Base-by-base conservation (phyloP, 1,140 invertebrate species). In the Polypedilum pembai region DNA sequence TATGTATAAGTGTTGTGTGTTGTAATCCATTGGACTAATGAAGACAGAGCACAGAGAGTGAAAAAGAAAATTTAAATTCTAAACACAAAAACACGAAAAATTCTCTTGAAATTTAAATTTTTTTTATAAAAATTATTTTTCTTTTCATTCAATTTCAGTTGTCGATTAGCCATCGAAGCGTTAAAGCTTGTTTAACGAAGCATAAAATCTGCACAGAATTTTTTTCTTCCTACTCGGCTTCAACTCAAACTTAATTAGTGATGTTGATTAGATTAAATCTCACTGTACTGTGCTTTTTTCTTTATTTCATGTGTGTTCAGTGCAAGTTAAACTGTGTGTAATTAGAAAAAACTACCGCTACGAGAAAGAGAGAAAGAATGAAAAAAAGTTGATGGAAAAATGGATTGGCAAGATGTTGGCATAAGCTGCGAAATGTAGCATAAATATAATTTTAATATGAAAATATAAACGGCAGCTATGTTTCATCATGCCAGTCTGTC, bases 341-440 rank as follows among this genome's bases (percentile, higher is more conserved):
- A 56, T 3, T 12, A 56, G 45, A 17, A 17, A n/a, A 12, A 56
- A 17, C n/a, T 12, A 56, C 10, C 1, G 45, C 45, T 15, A 2
- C 10, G 45, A 56, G n/a, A 56, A 56, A 1, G 20, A 69, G 8
- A 69, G 7, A 8, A 0, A 18, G 8, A 18, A 18, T 20, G 65
- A 21, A 69, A 18, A 20, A 69, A n/a, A n/a, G n/a, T n/a, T n/a
- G 7, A 7, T 21, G 17, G 65, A 21, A 69, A 69, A 69, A 69
- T 69, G 65, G 65, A 69, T 69, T 69, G 65, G 65, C 65, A 69
- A 69, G 65, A 69, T 69, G 65, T 69, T 69, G 65, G 65, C 65
- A 69, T 69, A 69, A 69, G 65, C 65, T 69, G 65, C 65, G 2
- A 17, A 56, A 8, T 69, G 45, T n/a, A 56, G 41, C 15, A 45